phyloP scores from a whole-genome alignment of 2,888 invertebrate genomes.

The Ormyrus labotus region DNA sequence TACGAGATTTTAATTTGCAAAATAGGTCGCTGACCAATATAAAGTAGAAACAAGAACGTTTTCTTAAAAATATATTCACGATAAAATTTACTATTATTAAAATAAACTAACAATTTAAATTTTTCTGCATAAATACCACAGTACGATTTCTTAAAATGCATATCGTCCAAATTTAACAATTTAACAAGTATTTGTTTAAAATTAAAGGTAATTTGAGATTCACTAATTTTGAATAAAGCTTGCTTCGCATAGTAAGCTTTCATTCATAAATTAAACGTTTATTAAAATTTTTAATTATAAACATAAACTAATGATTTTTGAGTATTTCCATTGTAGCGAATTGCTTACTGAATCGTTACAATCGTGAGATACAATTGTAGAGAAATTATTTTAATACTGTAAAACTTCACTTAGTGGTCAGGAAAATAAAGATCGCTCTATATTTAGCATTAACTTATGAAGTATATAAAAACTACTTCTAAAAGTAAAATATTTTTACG shows the following conservation, averaged over 20 bases:
- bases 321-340: conserved; percentile 34
- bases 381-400: conserved; percentile 4
- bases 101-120: too few species aligned
- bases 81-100: too few species aligned
- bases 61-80: too few species aligned
- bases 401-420: conserved; percentile 26
- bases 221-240: neutral
- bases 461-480: too few species aligned
- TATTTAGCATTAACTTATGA: too few species aligned
- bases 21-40: too few species aligned
- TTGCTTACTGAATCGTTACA: conserved; percentile 12
- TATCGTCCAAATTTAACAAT: too few species aligned
- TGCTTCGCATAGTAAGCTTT: neutral
- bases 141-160: too few species aligned
- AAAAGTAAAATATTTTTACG: too few species aligned
- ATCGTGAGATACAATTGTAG: conserved; percentile 24
- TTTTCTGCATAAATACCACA: too few species aligned
- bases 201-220: neutral
- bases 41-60: too few species aligned
- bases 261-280: neutral
- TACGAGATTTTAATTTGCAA: too few species aligned
- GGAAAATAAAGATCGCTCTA: neutral
- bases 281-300: neutral
- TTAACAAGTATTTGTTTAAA: neutral
- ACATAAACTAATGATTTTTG: neutral